Evolutionary conservation across 2,113 vertebrate species (phyloP).

Genomic region (Chaenogobius annularis): DNA sequence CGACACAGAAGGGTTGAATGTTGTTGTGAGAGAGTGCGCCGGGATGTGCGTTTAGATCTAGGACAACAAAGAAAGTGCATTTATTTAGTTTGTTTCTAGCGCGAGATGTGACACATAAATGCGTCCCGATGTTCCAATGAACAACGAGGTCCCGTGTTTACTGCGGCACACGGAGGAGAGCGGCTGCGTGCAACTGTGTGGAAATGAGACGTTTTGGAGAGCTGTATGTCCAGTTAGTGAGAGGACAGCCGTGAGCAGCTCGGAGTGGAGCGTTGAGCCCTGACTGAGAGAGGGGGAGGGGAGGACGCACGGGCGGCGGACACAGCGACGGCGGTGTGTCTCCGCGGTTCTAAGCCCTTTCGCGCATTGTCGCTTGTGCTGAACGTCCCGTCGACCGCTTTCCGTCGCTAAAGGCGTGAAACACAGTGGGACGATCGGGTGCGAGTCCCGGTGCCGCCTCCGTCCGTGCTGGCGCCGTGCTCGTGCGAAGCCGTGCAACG

Average conservation of each 20-base stretch:
- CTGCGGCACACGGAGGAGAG: neutral
- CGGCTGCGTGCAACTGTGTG: neutral
- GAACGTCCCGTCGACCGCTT: constrained; percentile 25
- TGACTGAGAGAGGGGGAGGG: constrained; percentile 64
- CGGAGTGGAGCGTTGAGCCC: constrained; percentile 26
- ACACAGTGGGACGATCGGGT: constrained; percentile 18
- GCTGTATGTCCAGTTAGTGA: constrained; percentile 45
- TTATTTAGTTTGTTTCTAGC: constrained; percentile 10
- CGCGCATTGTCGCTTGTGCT: constrained; percentile 20
- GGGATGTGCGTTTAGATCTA: constrained; percentile 15
- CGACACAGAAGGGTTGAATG: neutral
- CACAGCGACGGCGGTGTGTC: constrained; percentile 4
- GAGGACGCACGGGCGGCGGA: constrained; percentile 24
- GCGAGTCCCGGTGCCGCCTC: constrained; percentile 9
- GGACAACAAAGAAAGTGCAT: neutral
- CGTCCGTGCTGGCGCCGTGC: constrained; percentile 32
- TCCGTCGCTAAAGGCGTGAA: constrained; percentile 12
- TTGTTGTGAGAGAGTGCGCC: neutral
- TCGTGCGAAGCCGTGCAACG: constrained; percentile 28
- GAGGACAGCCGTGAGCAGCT: constrained; percentile 46
- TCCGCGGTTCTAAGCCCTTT: constrained; percentile 9
- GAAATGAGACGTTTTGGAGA: neutral
- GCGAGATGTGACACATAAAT: constrained; percentile 34
- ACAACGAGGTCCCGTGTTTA: constrained; percentile 14
- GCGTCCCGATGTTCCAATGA: constrained; percentile 16